Base-by-base conservation (phyloP, 2,888 invertebrate genomes). In the Thymelicus acteon region DNA sequence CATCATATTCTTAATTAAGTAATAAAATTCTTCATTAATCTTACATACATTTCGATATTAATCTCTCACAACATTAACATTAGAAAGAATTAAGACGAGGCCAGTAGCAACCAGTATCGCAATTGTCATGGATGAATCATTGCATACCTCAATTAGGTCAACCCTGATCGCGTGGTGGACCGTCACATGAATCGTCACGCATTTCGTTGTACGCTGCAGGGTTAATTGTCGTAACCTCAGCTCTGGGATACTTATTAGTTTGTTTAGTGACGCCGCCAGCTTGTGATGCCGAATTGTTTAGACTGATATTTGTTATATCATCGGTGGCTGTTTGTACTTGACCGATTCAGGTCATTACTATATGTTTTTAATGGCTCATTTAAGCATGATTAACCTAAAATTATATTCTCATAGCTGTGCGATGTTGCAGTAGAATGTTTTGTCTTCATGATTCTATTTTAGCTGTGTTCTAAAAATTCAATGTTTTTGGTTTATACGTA, bases 211-310 rank as follows among this genome's bases (percentile, higher is more conserved):
- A 40, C 48, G 60, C 71, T 70, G 61, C 65, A 61, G 68, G 74
- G 75, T 75, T 72, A 74, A 75, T 68, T 72, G 66, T 13, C 52
- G 19, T 69, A 67, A 72, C 72, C 73, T 71, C 63, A 64, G 54
- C 71, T 57, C 72, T 74, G 74, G 66, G 72, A 72, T 64, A 44
- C 67, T 58, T 60, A 37, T 71, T 66, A 62, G 71, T 64, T 60
- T 40, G 52, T 64, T n/a, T 69, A 57, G 69, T 63, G 57, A 58
- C 63, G 44, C 48, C 54, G 61, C 57, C 47, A 47, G 44, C 58
- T 24, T 63, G 58, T 31, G 39, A 47, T 48, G 39, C 24, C 24
- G 37, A 49, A 64, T 52, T 40, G 62, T 63, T 69, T 58, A 1
- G 10, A 58, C 49, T 15, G 13, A 40, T 44, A 15, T 66, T 8